Evolutionary conservation across 1,140 invertebrate species (phyloP).

Genomic region (Arctopsyche grandis): DNA sequence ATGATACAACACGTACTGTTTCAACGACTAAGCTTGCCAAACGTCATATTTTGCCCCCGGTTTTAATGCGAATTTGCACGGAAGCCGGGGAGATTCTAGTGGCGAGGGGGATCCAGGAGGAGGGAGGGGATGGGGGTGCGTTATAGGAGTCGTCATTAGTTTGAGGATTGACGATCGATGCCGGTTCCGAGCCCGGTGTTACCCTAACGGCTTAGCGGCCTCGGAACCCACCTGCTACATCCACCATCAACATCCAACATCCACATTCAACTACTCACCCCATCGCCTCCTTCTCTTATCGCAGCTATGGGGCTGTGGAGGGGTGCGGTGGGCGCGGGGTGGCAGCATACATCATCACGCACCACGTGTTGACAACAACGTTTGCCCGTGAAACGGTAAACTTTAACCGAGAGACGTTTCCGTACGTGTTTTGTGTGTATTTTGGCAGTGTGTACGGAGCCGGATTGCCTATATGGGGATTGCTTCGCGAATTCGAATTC

Average conservation of each 20-base stretch:
- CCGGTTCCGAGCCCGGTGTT: not conserved
- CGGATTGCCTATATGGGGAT: not conserved
- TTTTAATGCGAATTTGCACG: not conserved
- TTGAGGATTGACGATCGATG: constrained; percentile 30
- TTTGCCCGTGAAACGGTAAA: not conserved
- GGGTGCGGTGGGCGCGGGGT: not conserved
- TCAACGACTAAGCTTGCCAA: not conserved
- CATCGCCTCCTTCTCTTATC: not conserved
- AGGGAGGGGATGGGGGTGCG: not conserved
- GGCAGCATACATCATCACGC: constrained; percentile 1
- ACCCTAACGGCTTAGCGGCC: constrained; percentile 31
- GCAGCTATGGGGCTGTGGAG: not conserved
- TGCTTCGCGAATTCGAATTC: too few species aligned
- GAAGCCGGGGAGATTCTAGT: not conserved
- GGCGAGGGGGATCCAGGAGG: not conserved
- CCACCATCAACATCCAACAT: constrained; percentile 1
- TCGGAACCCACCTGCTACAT: constrained; percentile 29
- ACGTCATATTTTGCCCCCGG: not conserved
- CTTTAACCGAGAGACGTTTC: constrained; percentile 16
- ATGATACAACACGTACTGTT: too few species aligned
- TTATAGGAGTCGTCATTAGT: constrained; percentile 28
- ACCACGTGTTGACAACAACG: constrained; percentile 12
- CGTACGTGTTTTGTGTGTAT: constrained; percentile 24
- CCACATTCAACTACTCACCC: not conserved
- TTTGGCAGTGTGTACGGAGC: not conserved